Evolutionary conservation across 1,140 invertebrate genomes (phyloP), one percentile per base, ranked within the genome.

Genomic region (Pantala flavescens): DNA sequence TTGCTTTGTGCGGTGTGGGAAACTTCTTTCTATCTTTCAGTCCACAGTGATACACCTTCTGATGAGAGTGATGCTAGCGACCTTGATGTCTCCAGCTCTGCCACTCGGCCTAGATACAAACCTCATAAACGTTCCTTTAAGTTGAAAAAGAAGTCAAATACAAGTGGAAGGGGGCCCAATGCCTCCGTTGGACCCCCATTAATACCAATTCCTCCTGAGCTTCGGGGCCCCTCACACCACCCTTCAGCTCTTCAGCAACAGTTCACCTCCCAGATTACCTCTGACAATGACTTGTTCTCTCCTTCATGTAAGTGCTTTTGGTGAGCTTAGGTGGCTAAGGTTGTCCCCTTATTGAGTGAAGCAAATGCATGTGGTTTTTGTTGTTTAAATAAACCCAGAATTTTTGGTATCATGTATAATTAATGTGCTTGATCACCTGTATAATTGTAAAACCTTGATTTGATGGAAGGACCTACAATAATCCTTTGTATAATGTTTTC

Each of bases 11-110:
- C 49, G 14, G 16, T 63, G 16, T 63, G 49, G 49, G 49, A 63
- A 63, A 63, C 49, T 73, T 55, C 43, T 63, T 73, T 76, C 19
- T 75, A 16, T 70, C 49, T 72, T 75, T 63, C 70, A 76, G 76
- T 75, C 70, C 74, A 63, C 43, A 83, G 79, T 72, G 82, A 83
- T 76, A 82, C 85, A 12, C 83, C 85, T 72, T 85, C 85, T 7
- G 86, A 87, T 73, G 85, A 84, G 36, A 86, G 85, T 74, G 86
- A 86, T 73, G 84, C 78, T 11, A 85, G 85, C 72, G 83, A 84
- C 71, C 79, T 82, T 19, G 86, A 86, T 77, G 78, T 43, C 63
- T 78, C 55, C 76, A 76, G 71, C 78, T 78, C 71, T 73, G 79
- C 70, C 76, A 79, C 75, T 77, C 76, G 76, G 21, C 73, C 77